Percentiles rank a stretch among this genome's conserved stretches.
These are phyloP conservation scores for Agrochola circellaris DNA, from an alignment of 2,888 invertebrate species.

Conservation along the genomic window DNA sequence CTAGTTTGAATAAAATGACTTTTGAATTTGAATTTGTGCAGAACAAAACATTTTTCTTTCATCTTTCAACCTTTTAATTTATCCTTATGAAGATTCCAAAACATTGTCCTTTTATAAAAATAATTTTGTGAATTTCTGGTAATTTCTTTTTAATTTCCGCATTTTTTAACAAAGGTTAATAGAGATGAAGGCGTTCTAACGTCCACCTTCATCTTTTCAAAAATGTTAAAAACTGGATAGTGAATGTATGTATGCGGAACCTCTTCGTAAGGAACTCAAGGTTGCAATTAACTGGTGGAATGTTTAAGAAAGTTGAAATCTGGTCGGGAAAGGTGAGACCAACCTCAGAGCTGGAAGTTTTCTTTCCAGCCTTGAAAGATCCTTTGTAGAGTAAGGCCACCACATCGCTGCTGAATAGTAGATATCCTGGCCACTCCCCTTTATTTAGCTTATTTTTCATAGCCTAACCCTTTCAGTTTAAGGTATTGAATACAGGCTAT, in stretches of 20 bases:
- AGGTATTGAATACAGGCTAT: no score
- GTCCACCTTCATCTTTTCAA: neutral
- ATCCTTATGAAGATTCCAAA: neutral
- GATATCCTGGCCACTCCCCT: neutral
- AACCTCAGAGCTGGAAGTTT: neutral
- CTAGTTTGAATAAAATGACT: no score
- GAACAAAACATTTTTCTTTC: neutral
- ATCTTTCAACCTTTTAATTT: neutral
- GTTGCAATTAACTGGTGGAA: neutral
- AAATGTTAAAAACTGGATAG: neutral
- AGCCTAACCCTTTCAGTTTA: neutral
- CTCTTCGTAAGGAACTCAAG: neutral
- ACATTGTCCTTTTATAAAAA: neutral
- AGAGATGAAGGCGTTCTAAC: neutral
- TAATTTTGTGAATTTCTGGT: neutral
- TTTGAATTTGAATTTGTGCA: no score
- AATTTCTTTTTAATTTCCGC: neutral
- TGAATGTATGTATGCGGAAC: neutral
- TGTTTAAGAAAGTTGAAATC: neutral
- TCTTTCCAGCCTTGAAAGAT: neutral
- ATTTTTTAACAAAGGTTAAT: no score
- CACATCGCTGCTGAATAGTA: neutral
- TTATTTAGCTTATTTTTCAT: neutral
- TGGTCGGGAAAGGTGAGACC: neutral
- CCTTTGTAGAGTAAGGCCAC: neutral